phyloP scores from a whole-genome alignment of 2,888 invertebrate genomes.

The Sarcophaga caerulescens region DNA sequence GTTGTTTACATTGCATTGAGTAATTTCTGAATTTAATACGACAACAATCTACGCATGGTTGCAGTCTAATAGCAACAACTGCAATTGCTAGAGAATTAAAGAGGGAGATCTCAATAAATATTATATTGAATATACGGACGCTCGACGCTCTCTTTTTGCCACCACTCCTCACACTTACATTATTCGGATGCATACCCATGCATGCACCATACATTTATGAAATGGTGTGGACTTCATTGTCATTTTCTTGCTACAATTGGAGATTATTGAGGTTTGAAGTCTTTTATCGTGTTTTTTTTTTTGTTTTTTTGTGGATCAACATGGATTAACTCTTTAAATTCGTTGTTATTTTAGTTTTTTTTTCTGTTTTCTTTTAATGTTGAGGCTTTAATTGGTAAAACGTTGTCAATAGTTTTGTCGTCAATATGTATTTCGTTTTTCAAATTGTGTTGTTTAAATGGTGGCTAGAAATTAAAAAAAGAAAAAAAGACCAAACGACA shows the following conservation, averaged over 20 bases:
- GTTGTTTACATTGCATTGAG: not conserved
- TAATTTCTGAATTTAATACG: not conserved
- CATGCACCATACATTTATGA: no score
- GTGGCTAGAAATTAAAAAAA: no score
- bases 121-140: not conserved
- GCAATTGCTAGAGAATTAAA: not conserved
- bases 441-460: no score
- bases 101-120: not conserved
- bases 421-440: no score
- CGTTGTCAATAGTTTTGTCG: not conserved
- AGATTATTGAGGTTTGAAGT: not conserved
- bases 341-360: not conserved
- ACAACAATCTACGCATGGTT: not conserved
- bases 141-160: no score
- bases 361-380: not conserved
- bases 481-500: no score
- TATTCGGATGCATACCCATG: no score
- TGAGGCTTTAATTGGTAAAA: not conserved
- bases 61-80: not conserved
- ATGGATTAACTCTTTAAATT: not conserved
- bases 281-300: not conserved
- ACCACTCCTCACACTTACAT: no score
- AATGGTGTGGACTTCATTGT: not conserved
- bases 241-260: not conserved
- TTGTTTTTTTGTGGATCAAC: not conserved